Evolutionary conservation across 2,888 invertebrate genomes (phyloP).

Genomic region (Nephrotoma flavescens): DNA sequence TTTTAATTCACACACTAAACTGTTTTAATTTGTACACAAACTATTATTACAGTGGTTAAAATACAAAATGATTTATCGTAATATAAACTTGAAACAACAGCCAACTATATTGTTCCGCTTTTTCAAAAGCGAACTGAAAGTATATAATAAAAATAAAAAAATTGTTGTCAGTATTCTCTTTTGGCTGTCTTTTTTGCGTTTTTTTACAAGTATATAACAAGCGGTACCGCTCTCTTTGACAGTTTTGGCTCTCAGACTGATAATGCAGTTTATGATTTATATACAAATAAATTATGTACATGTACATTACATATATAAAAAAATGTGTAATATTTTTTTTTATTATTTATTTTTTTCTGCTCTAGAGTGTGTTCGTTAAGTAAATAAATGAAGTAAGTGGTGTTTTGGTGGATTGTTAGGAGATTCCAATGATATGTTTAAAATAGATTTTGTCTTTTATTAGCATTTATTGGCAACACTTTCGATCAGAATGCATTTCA

Average conservation of each 20-base stretch:
- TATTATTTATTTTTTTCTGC: background rate
- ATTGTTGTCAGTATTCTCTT: background rate
- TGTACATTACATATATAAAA: too few relatives aligned
- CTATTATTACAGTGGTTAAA: background rate
- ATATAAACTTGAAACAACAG: background rate
- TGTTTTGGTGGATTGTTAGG: background rate
- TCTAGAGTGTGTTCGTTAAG: background rate
- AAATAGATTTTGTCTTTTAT: too few relatives aligned
- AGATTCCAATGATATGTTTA: background rate
- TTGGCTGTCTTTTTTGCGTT: background rate
- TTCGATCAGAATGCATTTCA: too few relatives aligned
- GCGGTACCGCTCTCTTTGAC: background rate
- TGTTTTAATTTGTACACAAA: background rate
- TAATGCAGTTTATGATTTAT: background rate
- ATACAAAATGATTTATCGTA: background rate
- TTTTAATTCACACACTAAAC: background rate
- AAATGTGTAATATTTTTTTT: background rate
- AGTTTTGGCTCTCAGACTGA: background rate
- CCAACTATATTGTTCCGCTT: background rate
- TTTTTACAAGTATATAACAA: background rate
- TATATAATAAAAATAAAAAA: background rate
- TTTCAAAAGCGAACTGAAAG: conserved; percentile 3
- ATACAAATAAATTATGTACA: background rate
- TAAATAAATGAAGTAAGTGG: background rate
- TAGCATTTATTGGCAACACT: too few relatives aligned